Percentiles rank a stretch among this genome's conserved stretches.
Evolutionary conservation across 2,888 invertebrate genomes (phyloP).

Genomic region (Dasypogon diadema): DNA sequence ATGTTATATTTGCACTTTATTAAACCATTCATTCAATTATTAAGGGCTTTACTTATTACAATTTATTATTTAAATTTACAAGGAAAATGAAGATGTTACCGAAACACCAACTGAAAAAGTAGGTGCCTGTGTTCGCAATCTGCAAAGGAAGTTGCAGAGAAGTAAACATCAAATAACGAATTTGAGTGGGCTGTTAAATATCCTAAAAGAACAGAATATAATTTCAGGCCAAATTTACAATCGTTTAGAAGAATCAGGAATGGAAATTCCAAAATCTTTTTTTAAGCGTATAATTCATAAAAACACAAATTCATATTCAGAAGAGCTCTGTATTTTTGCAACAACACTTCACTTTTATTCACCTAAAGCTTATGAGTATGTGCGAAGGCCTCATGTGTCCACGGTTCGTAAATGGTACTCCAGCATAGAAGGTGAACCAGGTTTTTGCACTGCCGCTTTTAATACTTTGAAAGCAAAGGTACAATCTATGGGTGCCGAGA

Average conservation of each 20-base stretch:
- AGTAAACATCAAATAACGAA: too few species aligned
- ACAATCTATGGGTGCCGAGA: background rate
- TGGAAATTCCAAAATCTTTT: background rate
- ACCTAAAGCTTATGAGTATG: background rate
- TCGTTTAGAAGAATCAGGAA: background rate
- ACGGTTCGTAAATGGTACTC: background rate
- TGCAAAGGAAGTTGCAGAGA: too few species aligned
- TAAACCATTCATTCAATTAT: too few species aligned
- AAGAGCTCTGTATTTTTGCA: background rate
- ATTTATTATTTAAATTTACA: too few species aligned
- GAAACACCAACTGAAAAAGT: too few species aligned
- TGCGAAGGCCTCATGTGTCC: background rate
- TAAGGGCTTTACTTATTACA: too few species aligned
- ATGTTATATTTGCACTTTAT: too few species aligned
- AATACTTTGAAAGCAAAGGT: background rate
- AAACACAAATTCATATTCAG: background rate
- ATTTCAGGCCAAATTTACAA: background rate
- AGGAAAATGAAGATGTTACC: too few species aligned
- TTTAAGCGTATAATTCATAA: fast-evolving
- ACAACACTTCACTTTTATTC: background rate
- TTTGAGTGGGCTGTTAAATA: too few species aligned
- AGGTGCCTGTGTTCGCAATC: too few species aligned
- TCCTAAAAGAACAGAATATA: too few species aligned
- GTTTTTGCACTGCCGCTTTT: background rate
- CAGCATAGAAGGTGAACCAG: background rate